A percentile compares a stretch with the other conserved stretches of the same genome.
Conservation (phyloP, 2,888 invertebrate species). For the Agrotis ipsilon region DNA sequence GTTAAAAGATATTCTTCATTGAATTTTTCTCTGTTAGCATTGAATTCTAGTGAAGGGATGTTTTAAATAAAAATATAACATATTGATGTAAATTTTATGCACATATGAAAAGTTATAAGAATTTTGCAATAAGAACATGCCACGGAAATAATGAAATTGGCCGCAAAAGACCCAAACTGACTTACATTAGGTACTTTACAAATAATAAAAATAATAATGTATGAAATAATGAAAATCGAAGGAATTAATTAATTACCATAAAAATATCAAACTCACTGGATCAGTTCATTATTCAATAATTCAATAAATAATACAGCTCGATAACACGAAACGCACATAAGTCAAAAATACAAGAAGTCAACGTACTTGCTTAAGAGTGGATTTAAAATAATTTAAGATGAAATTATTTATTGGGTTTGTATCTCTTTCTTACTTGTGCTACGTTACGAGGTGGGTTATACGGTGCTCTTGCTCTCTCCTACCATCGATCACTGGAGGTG, state of each 20-base stretch:
- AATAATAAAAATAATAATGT: too few relatives aligned
- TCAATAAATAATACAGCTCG: conserved; percentile 75
- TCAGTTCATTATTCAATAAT: conserved; percentile 75
- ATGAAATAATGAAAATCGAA: not conserved
- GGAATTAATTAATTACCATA: conserved; percentile 43
- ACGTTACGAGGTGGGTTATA: conserved; percentile 68
- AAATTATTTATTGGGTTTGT: conserved; percentile 84
- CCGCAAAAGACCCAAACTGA: not conserved
- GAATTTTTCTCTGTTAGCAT: not conserved
- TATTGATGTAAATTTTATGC: not conserved
- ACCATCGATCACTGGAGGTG: conserved; percentile 90
- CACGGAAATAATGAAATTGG: not conserved
- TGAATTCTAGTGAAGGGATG: not conserved
- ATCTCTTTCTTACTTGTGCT: conserved; percentile 77
- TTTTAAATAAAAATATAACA: not conserved
- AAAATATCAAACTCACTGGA: conserved; percentile 65
- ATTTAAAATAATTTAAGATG: conserved; percentile 89
- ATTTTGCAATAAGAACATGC: not conserved
- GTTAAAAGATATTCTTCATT: not conserved
- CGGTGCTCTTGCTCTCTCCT: conserved; percentile 80
- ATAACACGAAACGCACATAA: conserved; percentile 81
- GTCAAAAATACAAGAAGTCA: conserved; percentile 89
- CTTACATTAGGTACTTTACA: too few relatives aligned
- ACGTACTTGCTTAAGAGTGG: conserved; percentile 87
- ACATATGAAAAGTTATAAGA: too few relatives aligned